Conservation (phyloP, 2,113 vertebrate species). For the Lepidothrix coronata region DNA sequence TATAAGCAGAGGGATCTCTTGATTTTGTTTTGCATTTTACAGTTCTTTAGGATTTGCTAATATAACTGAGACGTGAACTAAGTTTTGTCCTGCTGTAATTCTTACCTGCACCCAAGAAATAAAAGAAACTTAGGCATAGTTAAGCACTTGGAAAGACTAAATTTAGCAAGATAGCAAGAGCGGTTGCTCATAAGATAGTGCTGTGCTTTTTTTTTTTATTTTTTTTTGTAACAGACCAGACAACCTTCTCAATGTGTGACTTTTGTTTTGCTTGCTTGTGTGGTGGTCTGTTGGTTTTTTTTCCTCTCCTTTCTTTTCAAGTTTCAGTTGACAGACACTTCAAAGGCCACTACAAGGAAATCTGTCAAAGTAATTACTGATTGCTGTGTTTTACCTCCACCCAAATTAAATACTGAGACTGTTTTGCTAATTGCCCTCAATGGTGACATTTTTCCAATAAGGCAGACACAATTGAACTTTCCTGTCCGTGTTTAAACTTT, state of each 20-base stretch:
- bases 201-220: background rate
- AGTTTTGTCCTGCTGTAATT: background rate
- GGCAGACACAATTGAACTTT: background rate
- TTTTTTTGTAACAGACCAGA: background rate
- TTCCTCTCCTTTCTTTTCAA: background rate
- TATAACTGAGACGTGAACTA: background rate
- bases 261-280: background rate
- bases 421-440: background rate
- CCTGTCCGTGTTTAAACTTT: background rate
- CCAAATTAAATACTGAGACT: background rate
- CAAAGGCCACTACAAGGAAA: background rate
- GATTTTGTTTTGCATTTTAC: background rate
- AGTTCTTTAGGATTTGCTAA: background rate
- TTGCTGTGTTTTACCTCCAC: background rate
- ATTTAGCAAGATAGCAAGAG: background rate
- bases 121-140: background rate
- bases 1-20: background rate
- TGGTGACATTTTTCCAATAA: background rate
- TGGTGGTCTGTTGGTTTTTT: background rate
- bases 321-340: background rate
- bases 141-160: background rate
- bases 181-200: background rate
- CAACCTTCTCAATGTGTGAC: background rate
- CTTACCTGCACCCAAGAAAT: background rate
- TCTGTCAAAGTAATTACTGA: conserved; percentile 3